Evolutionary conservation across 2,888 invertebrate genomes (phyloP).

Genomic region (Nymphalis polychloros): DNA sequence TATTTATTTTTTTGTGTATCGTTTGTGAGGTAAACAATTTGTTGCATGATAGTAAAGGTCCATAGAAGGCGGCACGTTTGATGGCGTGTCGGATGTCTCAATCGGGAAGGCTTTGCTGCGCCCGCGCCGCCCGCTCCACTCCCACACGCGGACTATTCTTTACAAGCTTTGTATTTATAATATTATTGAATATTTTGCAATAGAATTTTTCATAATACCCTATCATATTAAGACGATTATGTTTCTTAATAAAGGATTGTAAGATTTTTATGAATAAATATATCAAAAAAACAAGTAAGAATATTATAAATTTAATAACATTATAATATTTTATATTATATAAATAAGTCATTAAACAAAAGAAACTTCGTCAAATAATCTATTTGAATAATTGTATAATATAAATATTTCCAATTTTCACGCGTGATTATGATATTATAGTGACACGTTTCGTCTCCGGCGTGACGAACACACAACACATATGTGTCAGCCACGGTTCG

Average conservation of each 20-base stretch:
- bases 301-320: neutral
- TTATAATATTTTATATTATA: neutral
- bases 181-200: slow-evolving; percentile 39
- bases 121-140: slow-evolving; percentile 43
- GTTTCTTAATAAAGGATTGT: slow-evolving; percentile 24
- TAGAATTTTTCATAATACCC: slow-evolving; percentile 33
- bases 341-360: neutral
- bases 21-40: slow-evolving; percentile 42
- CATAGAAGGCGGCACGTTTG: slow-evolving; percentile 76
- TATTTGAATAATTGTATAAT: neutral
- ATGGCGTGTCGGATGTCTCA: slow-evolving; percentile 77
- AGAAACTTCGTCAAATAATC: neutral
- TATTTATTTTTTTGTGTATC: slow-evolving; percentile 29
- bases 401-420: slow-evolving; percentile 25
- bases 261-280: neutral
- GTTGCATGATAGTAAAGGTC: slow-evolving; percentile 63
- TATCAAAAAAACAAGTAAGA: neutral
- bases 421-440: slow-evolving; percentile 35
- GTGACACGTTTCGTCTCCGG: slow-evolving; percentile 19
- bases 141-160: slow-evolving; percentile 50
- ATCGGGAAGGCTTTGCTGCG: slow-evolving; percentile 70
- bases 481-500: slow-evolving; percentile 38
- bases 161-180: slow-evolving; percentile 36
- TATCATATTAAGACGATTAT: slow-evolving; percentile 38
- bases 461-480: slow-evolving; percentile 39